Evolutionary conservation across 2,888 invertebrate genomes (phyloP), one percentile per base, ranked within the genome.

Genomic region (Oxytorus armatus): DNA sequence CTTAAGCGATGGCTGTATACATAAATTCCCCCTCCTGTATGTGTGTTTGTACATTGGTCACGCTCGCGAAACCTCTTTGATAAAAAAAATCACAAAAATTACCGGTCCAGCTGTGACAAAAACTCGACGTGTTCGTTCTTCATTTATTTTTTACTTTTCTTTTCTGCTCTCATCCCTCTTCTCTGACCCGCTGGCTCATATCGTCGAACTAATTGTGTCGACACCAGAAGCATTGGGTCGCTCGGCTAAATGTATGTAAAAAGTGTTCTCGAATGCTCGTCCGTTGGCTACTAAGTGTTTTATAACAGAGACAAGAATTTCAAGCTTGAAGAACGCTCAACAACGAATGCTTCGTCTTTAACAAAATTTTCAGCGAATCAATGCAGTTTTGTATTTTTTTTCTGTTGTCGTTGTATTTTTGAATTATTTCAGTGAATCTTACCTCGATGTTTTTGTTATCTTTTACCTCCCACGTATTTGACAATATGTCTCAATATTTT

Each of bases 21-120:
- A 77, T 73, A 21, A 68, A 68, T 61, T 53, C 47, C 25, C 16
- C 49, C 53, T 47, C 44, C 11, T 51, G 25, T 14, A 33, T 14
- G 39, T 47, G 47, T 29, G 25, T 61, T 4, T 18, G 23, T 72
- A 16, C 8, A 11, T 59, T 39, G 36, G 72, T 51, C 21, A 21
- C 25, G 72, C 66, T 53, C 59, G 42, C 29, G 18, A 8, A 16
- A 29, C 18, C 29, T 16, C 16, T 80, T 73, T 63, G 36, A 29
- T 53, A 77, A 73, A 77, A 77, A 73, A 77, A 55, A 51, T 18
- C 36, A 47, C 51, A 55, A 23, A 33, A 80, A 77, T 63, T 73
- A 68, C 53, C 55, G 79, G 36, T 68, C 55, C 72, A 63, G 61
- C 72, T 77, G 77, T 63, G 63, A 70, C 72, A 23, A 29, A 14